Percentiles rank a stretch among this genome's conserved stretches.
phyloP scores from a whole-genome alignment of 2,888 invertebrate genomes.

The Cephus pygmeus region DNA sequence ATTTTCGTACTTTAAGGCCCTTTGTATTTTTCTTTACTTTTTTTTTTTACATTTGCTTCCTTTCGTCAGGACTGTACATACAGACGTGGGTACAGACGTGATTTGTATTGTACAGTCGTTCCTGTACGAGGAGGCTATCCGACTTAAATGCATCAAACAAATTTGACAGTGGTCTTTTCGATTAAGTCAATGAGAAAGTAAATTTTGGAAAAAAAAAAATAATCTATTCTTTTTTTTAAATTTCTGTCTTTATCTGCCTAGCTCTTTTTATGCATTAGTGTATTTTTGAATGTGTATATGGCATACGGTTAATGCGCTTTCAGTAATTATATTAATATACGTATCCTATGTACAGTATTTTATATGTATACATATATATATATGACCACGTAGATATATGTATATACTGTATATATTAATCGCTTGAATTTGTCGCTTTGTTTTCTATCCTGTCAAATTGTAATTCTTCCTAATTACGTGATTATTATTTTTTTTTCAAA shows the following conservation, averaged over 20 bases:
- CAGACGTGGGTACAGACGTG: no score
- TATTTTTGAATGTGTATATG: not conserved
- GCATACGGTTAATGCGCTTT: not conserved
- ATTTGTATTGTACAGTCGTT: not conserved
- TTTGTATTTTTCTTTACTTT: not conserved
- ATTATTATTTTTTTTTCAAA: not conserved
- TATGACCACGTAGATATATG: not conserved
- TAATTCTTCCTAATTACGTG: not conserved
- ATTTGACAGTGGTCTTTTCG: not conserved
- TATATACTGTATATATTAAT: not conserved
- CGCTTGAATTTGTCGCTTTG: not conserved
- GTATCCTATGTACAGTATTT: not conserved
- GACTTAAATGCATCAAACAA: no score
- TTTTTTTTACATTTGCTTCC: not conserved
- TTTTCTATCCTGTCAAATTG: not conserved
- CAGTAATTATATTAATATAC: not conserved
- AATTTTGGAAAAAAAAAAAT: not conserved
- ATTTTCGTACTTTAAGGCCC: not conserved
- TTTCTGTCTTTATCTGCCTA: not conserved
- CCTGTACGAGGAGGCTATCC: not conserved
- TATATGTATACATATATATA: not conserved
- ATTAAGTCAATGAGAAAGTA: not conserved
- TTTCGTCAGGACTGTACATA: not conserved
- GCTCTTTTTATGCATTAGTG: not conserved
- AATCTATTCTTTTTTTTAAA: not conserved